phyloP scores from a whole-genome alignment of 2,888 invertebrate genomes.

The Taphrorychus bicolor region DNA sequence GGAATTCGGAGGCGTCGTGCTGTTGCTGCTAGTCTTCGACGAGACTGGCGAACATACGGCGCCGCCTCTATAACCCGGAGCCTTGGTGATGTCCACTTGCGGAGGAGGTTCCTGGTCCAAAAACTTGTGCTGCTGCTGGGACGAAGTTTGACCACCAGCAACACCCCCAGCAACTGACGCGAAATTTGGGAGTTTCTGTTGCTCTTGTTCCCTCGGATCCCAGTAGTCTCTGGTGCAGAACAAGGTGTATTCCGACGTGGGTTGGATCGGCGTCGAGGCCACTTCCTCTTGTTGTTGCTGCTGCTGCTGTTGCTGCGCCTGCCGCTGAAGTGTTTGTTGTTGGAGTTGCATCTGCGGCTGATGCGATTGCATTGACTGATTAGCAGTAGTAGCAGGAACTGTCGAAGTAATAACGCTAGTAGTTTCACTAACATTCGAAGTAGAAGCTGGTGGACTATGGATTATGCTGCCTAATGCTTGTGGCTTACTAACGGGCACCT shows the following conservation, averaged over 20 bases:
- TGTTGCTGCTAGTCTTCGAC: slow-evolving; percentile 66
- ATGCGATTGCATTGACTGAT: not conserved
- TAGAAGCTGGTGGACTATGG: not conserved
- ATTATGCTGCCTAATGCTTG: not conserved
- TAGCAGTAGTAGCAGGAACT: not conserved
- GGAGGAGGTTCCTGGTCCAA: slow-evolving; percentile 65
- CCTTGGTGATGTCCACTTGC: slow-evolving; percentile 86
- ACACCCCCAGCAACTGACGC: slow-evolving; percentile 72
- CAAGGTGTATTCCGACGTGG: slow-evolving; percentile 82
- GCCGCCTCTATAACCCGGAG: slow-evolving; percentile 87
- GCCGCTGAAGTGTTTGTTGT: slow-evolving; percentile 6
- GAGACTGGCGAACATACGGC: slow-evolving; percentile 80
- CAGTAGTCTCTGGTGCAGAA: slow-evolving; percentile 81
- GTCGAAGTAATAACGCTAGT: not conserved
- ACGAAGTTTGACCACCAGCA: slow-evolving; percentile 45
- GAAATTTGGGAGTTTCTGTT: slow-evolving; percentile 72
- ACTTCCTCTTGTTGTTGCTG: slow-evolving; percentile 26
- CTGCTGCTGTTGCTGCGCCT: not conserved
- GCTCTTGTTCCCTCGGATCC: slow-evolving; percentile 64
- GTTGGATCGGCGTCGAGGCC: slow-evolving; percentile 45
- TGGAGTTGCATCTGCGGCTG: not conserved
- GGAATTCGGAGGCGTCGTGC: slow-evolving; percentile 63
- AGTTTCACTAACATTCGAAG: not conserved
- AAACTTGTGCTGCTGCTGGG: slow-evolving; percentile 59
- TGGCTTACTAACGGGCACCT: slow-evolving; percentile 13